phyloP scores from a whole-genome alignment of 2,888 invertebrate genomes.

The Sepiola atlantica region DNA sequence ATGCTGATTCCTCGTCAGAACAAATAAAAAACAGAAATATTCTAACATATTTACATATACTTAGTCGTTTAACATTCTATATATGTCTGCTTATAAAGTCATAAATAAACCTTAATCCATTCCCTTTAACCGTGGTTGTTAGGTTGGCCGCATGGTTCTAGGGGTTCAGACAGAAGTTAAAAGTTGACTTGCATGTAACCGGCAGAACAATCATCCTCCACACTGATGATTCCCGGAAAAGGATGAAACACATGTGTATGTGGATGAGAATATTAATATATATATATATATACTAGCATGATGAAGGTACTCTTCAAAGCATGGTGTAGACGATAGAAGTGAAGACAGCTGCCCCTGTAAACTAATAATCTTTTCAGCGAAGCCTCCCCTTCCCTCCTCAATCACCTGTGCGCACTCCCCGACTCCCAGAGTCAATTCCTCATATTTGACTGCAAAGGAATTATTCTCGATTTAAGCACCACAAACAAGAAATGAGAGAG shows the following conservation, averaged over 20 bases:
- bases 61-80: too few species aligned
- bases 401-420: not conserved
- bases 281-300: not conserved
- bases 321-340: not conserved
- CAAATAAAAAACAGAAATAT: too few species aligned
- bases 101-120: too few species aligned
- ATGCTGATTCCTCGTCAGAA: too few species aligned
- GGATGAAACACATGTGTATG: not conserved
- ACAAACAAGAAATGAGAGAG: not conserved
- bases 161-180: too few species aligned
- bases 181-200: too few species aligned
- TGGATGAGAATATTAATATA: not conserved
- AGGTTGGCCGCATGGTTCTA: too few species aligned
- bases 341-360: not conserved
- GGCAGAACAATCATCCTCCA: too few species aligned
- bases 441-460: not conserved
- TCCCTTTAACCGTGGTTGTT: too few species aligned
- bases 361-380: not conserved
- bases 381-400: not conserved
- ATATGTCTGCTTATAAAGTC: too few species aligned
- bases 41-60: too few species aligned
- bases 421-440: not conserved
- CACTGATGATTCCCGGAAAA: too few species aligned
- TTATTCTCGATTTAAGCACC: not conserved
- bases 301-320: not conserved